Evolutionary conservation across 37 sponge, comb jelly and placozoan species (phyloP).

Genomic region (Beroe ovata): DNA sequence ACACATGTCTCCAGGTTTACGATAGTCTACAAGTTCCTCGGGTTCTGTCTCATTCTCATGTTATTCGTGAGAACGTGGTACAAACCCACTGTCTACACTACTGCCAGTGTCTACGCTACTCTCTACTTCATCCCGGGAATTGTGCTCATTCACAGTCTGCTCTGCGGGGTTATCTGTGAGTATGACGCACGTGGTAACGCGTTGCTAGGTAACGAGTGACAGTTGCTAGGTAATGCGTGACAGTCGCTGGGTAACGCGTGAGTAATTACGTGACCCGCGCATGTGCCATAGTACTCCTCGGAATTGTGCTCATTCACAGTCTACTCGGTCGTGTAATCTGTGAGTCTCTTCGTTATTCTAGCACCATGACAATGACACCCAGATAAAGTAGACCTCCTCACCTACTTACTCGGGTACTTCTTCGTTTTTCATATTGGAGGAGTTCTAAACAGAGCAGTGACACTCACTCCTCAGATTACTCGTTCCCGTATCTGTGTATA

Average conservation of each 20-base stretch:
- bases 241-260: too few relatives aligned
- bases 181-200: too few relatives aligned
- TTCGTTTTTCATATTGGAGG: too few relatives aligned
- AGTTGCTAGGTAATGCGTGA: too few relatives aligned
- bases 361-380: too few relatives aligned
- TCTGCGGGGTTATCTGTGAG: constrained; percentile 40
- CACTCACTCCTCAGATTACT: constrained; percentile 20
- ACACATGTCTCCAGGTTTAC: not conserved
- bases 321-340: constrained; percentile 7
- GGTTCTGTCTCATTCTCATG: constrained; percentile 45
- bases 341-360: too few relatives aligned
- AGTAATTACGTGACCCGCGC: too few relatives aligned
- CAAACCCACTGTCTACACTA: not conserved
- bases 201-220: too few relatives aligned
- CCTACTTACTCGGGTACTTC: too few relatives aligned
- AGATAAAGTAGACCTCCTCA: too few relatives aligned
- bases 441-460: too few relatives aligned
- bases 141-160: constrained; percentile 9
- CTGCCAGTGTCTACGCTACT: constrained; percentile 12
- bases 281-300: too few relatives aligned
- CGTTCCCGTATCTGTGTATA: constrained; percentile 43
- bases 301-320: constrained; percentile 5
- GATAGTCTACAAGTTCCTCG: constrained; percentile 22
- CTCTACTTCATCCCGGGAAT: constrained; percentile 33
- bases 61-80: constrained; percentile 3